Evolutionary conservation across 2,888 invertebrate genomes (phyloP), one percentile per base, ranked within the genome.

Genomic region (Limnephilus marmoratus): DNA sequence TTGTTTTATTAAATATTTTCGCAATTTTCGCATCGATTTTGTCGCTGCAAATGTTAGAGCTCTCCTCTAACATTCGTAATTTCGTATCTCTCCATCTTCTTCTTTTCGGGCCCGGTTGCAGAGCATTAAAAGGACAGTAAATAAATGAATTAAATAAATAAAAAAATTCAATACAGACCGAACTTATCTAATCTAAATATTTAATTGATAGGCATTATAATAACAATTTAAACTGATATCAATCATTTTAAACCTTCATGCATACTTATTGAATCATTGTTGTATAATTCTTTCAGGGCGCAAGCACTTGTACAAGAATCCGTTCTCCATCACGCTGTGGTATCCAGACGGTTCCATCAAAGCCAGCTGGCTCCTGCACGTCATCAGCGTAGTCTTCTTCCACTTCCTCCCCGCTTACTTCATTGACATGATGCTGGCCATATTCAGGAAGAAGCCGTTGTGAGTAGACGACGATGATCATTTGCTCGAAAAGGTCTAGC

Each of bases 331-430:
- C 18, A 97, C 97, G 81, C 96, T 98, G 1, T 98, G 98, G 97
- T 98, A 97, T 95, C 98, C 98, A 0, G 97, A 97, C 11, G 98
- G 98, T 0, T 97, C 97, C 1, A 96, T 97, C 0, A 98, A 98
- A 94, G 96, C 97, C 13, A 98, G 96, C 90, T 97, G 97, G 94
- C 94, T 97, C 3, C 95, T 97, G 12, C 98, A 98, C 94, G 95
- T 96, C 94, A 93, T 98, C 0, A 96, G 97, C 0, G 96, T 97
- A 4, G 96, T 98, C 94, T 97, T 98, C 94, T 97, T 97, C 0
- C 98, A 98, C 94, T 95, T 97, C 9, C 94, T 98, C 24, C 98
- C 98, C 0, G 98, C 98, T 0, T 98, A 98, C 94, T 95, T 98
- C 45, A 96, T 98, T 9, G 98, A 98, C 94, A 95, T 97, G 13